Evolutionary conservation across 2,797 vertebrate species (phyloP), one percentile per base, ranked within the genome.

Genomic region (Sphaeramia orbicularis): DNA sequence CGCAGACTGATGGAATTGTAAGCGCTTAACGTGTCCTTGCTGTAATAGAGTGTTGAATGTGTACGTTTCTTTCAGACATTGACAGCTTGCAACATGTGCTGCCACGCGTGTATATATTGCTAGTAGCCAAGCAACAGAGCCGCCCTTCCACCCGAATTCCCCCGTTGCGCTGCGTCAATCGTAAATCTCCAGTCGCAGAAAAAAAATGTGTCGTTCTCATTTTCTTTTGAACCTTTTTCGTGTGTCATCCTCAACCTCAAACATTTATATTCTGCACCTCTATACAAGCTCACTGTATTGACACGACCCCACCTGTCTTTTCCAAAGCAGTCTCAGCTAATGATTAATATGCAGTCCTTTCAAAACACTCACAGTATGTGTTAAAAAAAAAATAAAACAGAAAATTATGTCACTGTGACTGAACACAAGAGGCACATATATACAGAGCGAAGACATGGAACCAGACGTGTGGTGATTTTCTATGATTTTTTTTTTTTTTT

Each of bases 141-240:
- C 70, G 52, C 78, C 74, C 82, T 75, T 87, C n/a, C 76, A 81
- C 77, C 78, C 88, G 63, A 51, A 84, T 84, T 86, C 76, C 47
- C 65, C 12, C n/a, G n/a, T n/a, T n/a, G n/a, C n/a, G n/a, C n/a
- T n/a, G 0, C 32, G 1, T n/a, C 16, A 32, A 64, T 73, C 75
- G 60, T 89, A 85, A 86, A 90, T 83, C 86, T 63, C 43, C 21
- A n/a, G n/a, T n/a, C n/a, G n/a, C n/a, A n/a, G n/a, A n/a, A n/a
- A n/a, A n/a, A n/a, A n/a, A n/a, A n/a, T n/a, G n/a, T n/a, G n/a
- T n/a, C n/a, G n/a, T n/a, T n/a, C 2, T 32, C 36, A 4, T 63
- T 58, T 57, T 60, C 50, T 64, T 63, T 37, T 51, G 62, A 50
- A 24, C 48, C 48, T 24, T 65, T 49, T 71, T 47, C 56, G 27